phyloP scores from a whole-genome alignment of 2,888 invertebrate genomes.

The Allygus modestus region DNA sequence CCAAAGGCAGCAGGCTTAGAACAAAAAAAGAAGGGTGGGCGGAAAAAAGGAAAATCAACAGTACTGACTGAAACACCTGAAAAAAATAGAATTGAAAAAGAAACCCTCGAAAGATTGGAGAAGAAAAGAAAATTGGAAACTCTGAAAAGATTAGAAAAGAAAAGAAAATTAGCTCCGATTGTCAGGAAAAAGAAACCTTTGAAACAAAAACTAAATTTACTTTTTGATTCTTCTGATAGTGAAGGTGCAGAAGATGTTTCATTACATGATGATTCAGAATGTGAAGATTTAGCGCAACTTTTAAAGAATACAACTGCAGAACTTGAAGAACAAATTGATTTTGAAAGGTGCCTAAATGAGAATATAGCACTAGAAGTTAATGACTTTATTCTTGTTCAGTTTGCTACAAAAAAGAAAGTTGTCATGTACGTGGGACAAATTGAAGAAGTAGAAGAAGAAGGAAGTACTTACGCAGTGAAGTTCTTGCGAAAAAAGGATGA shows the following conservation, averaged over 20 bases:
- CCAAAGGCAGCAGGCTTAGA: slow-evolving; percentile 12
- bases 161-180: neutral
- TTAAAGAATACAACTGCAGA: slow-evolving; percentile 29
- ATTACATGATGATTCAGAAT: slow-evolving; percentile 29
- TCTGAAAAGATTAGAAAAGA: slow-evolving; percentile 1
- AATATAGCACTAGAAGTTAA: slow-evolving; percentile 37
- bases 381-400: slow-evolving; percentile 51
- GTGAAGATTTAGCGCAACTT: slow-evolving; percentile 53
- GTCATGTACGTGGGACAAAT: slow-evolving; percentile 46
- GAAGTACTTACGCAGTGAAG: slow-evolving; percentile 22
- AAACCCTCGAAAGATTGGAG: neutral
- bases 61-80: slow-evolving; percentile 41
- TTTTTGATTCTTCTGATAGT: too few species aligned
- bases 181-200: slow-evolving; percentile 10
- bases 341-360: slow-evolving; percentile 23
- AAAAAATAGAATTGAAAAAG: slow-evolving; percentile 44
- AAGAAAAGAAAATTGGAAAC: slow-evolving; percentile 10
- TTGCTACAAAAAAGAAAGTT: slow-evolving; percentile 43
- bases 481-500: slow-evolving; percentile 49
- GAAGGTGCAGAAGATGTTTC: too few species aligned
- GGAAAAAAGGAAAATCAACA: slow-evolving; percentile 51
- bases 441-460: slow-evolving; percentile 43
- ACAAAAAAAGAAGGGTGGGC: slow-evolving; percentile 30
- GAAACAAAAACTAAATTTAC: neutral
- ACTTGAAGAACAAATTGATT: slow-evolving; percentile 39